A percentile compares a stretch with the other conserved stretches of the same genome.
phyloP scores from a whole-genome alignment of 2,113 vertebrate genomes.

The Phalacrocorax carbo region DNA sequence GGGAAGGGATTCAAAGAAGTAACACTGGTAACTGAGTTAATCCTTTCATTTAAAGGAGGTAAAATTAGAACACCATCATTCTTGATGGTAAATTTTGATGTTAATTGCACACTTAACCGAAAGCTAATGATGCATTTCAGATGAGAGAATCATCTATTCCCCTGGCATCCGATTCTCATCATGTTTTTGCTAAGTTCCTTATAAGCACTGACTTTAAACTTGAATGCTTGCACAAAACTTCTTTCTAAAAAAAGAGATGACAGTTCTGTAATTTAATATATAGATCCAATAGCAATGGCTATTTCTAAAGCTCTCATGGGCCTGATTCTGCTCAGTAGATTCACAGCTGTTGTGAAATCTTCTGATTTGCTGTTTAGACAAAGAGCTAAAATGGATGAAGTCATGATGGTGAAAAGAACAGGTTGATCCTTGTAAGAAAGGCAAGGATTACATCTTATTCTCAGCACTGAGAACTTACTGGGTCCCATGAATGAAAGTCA shows the following conservation, averaged over 20 bases:
- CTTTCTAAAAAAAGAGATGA: neutral
- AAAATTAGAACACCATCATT: conserved; percentile 45
- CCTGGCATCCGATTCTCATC: conserved; percentile 12
- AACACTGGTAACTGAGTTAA: neutral
- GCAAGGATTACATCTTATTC: neutral
- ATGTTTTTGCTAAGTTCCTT: conserved; percentile 7
- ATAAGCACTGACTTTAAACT: neutral
- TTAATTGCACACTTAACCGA: conserved; percentile 54
- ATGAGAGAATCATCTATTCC: conserved; percentile 47
- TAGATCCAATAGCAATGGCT: neutral
- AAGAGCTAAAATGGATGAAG: neutral
- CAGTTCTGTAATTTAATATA: neutral
- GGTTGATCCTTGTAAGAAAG: neutral
- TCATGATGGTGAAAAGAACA: neutral
- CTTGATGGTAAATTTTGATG: conserved; percentile 58
- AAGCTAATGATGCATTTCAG: conserved; percentile 52
- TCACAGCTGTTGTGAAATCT: neutral
- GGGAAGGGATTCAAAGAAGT: neutral
- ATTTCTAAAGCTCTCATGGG: neutral
- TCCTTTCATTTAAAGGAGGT: neutral
- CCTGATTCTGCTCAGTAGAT: neutral
- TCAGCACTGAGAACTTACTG: neutral
- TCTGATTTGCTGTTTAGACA: neutral
- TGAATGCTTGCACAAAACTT: neutral
- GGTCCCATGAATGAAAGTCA: neutral